Evolutionary conservation across 2,888 invertebrate species (phyloP).

Genomic region (Stenodema calcarata): DNA sequence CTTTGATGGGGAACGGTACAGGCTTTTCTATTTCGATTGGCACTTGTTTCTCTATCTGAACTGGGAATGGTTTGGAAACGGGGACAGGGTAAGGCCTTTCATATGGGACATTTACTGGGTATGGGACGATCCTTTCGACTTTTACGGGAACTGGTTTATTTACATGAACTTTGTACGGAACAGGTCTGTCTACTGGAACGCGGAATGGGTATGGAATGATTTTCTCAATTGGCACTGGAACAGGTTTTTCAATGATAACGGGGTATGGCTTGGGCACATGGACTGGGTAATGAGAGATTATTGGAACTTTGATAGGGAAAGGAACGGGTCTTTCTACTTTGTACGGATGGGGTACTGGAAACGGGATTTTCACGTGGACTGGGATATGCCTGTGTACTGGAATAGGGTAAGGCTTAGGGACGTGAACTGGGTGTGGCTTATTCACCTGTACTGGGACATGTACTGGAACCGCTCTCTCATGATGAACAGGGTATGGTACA

Average conservation of each 20-base stretch:
- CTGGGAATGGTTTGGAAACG: constrained; percentile 17
- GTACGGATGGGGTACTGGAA: not conserved
- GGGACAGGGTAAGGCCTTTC: constrained; percentile 16
- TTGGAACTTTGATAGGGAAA: not conserved
- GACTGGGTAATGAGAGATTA: not conserved
- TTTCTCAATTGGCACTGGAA: not conserved
- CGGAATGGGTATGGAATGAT: not conserved
- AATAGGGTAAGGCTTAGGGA: not conserved
- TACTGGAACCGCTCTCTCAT: not conserved
- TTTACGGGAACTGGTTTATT: constrained; percentile 14
- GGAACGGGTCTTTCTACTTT: not conserved
- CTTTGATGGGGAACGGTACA: constrained; percentile 5
- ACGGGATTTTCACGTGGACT: not conserved
- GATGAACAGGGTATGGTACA: not conserved
- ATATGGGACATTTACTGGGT: not conserved
- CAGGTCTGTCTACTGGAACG: not conserved
- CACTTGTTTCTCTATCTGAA: constrained; percentile 13
- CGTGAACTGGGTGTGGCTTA: not conserved
- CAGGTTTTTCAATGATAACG: not conserved
- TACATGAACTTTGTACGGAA: not conserved
- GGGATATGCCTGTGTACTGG: not conserved
- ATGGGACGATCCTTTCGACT: constrained; percentile 11
- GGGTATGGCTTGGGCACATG: not conserved
- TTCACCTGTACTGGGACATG: not conserved
- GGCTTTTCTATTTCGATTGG: constrained; percentile 9